These are phyloP conservation scores for Lutraria lutraria DNA, from an alignment of 2,888 invertebrate genomes.

Conservation along the genomic window DNA sequence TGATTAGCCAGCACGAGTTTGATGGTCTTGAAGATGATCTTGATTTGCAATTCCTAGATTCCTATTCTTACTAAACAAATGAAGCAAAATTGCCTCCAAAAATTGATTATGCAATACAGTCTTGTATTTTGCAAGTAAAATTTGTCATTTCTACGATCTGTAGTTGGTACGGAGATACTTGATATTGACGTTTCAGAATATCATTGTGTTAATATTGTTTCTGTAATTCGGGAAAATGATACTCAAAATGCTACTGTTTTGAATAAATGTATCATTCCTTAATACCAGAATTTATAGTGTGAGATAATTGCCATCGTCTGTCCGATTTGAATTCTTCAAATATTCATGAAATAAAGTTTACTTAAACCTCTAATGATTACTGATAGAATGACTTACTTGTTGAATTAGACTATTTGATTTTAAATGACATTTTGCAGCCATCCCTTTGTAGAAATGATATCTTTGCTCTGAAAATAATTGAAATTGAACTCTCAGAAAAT, in stretches of 20 bases:
- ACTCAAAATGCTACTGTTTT: not conserved
- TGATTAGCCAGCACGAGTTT: not conserved
- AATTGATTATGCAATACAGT: constrained; percentile 43
- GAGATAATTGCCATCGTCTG: not conserved
- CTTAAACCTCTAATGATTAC: too few species aligned
- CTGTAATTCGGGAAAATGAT: not conserved
- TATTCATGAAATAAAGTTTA: not conserved
- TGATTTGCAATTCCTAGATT: constrained; percentile 33
- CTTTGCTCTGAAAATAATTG: constrained; percentile 23
- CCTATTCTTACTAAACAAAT: constrained; percentile 36
- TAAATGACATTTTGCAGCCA: not conserved
- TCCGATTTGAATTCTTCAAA: not conserved
- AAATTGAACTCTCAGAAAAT: not conserved
- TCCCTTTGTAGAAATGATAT: not conserved
- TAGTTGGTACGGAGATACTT: constrained; percentile 39
- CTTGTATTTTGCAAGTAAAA: constrained; percentile 69
- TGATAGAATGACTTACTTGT: not conserved
- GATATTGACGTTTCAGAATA: constrained; percentile 36
- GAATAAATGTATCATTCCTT: not conserved
- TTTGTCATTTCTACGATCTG: constrained; percentile 51
- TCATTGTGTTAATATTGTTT: not conserved
- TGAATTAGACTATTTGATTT: not conserved
- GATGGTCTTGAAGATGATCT: not conserved
- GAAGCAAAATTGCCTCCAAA: constrained; percentile 45
- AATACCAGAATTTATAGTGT: not conserved